Base-by-base conservation (phyloP, 2,113 vertebrate species). In the Origma solitaria region DNA sequence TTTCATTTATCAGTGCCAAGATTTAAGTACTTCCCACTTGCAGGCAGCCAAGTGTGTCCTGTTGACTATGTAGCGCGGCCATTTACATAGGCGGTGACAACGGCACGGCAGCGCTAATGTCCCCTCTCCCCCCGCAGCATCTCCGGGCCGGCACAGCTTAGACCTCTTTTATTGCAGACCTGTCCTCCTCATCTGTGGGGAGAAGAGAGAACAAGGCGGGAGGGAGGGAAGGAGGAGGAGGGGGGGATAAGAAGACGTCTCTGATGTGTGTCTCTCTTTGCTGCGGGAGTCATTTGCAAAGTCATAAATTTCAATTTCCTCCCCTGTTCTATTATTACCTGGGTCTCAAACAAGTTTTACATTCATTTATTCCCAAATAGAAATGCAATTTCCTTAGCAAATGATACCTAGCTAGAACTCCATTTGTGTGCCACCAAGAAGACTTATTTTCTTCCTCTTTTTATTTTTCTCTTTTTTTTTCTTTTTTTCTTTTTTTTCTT, bases 281-380 rank as follows among this genome's bases (percentile, higher is more conserved):
- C 91, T 92, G 38, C 42, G 50, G 44, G 94, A 98, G 98, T 98
- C 98, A 98, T 99, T 99, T 99, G 98, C 99, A 99, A 99, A 99
- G 99, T 98, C 98, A 99, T 99, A 98, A 98, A 99, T 99, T 99
- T 99, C 98, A 98, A 99, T 98, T 99, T 98, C 97, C 97, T 98
- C 97, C 98, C 95, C 76, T 10, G 28, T 97, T 95, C 96, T 96
- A 97, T 98, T 98, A 99, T 99, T 99, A 99, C 98, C 98, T 98
- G 98, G 97, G 97, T 98, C 98, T 98, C 97, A 96, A 96, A 97
- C 96, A 96, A 98, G 96, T 96, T 95, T 97, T 96, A 97, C 97
- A 97, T 95, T 98, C 97, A 97, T 97, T 98, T 97, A 97, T 98
- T 98, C 98, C 98, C 98, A 98, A 98, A 98, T 95, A 98, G 97